phyloP scores from a whole-genome alignment of 92 coral and sea anemone species.

The Epizoanthus rinbou region DNA sequence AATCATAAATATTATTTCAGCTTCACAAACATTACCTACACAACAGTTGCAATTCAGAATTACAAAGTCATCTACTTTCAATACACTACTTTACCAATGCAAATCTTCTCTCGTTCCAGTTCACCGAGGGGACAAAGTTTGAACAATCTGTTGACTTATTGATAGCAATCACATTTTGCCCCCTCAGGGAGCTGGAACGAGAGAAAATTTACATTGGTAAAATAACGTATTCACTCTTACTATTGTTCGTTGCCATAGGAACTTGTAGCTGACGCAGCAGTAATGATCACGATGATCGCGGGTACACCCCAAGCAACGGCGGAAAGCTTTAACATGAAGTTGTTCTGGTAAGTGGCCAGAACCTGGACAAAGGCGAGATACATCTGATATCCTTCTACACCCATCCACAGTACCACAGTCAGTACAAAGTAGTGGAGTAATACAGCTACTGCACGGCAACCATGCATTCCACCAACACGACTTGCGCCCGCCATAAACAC shows the following conservation, averaged over 20 bases:
- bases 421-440: slow-evolving; percentile 85
- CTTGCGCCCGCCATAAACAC: slow-evolving; percentile 80
- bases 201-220: too few relatives aligned
- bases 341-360: not conserved
- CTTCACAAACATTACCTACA: not conserved
- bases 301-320: slow-evolving; percentile 33
- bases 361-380: slow-evolving; percentile 61
- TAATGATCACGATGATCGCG: slow-evolving; percentile 32
- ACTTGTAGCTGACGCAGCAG: not conserved
- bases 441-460: slow-evolving; percentile 78
- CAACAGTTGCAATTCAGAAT: not conserved
- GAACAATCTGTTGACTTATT: too few relatives aligned
- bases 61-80: not conserved
- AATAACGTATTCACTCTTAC: not conserved
- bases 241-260: slow-evolving; percentile 31
- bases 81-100: not conserved
- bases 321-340: slow-evolving; percentile 19
- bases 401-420: slow-evolving; percentile 90
- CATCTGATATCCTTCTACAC: slow-evolving; percentile 91
- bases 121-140: too few relatives aligned
- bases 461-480: slow-evolving; percentile 51
- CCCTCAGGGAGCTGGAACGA: too few relatives aligned
- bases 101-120: too few relatives aligned
- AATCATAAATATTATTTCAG: too few relatives aligned
- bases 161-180: too few relatives aligned